phyloP scores from a whole-genome alignment of 2,113 vertebrate species.

The Oreocharis arfaki region DNA sequence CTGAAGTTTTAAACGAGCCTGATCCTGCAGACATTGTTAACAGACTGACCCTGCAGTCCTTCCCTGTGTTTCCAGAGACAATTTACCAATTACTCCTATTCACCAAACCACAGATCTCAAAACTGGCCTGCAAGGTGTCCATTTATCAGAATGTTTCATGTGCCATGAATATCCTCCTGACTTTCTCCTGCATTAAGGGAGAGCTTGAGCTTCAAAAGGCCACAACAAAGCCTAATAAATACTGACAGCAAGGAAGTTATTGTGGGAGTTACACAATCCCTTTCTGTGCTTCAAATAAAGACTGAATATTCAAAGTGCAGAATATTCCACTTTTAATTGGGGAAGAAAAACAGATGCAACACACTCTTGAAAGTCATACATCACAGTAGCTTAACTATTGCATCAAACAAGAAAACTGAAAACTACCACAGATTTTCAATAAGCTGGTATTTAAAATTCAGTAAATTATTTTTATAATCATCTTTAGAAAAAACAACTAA shows the following conservation, averaged over 20 bases:
- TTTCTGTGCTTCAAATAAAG: neutral
- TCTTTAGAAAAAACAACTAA: neutral
- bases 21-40: neutral
- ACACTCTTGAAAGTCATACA: neutral
- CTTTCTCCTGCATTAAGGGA: neutral
- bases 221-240: neutral
- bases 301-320: neutral
- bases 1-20: neutral
- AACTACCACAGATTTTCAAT: neutral
- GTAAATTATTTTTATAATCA: neutral
- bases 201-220: neutral
- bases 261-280: neutral
- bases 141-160: neutral
- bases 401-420: neutral
- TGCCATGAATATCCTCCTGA: neutral
- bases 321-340: neutral
- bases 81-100: neutral
- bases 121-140: neutral
- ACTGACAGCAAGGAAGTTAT: neutral
- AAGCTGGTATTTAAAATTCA: neutral
- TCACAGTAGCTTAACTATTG: neutral
- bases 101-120: neutral
- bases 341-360: neutral
- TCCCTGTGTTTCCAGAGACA: neutral
- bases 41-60: neutral